Evolutionary conservation across 2,888 invertebrate species (phyloP).

Genomic region (Ceramica pisi): DNA sequence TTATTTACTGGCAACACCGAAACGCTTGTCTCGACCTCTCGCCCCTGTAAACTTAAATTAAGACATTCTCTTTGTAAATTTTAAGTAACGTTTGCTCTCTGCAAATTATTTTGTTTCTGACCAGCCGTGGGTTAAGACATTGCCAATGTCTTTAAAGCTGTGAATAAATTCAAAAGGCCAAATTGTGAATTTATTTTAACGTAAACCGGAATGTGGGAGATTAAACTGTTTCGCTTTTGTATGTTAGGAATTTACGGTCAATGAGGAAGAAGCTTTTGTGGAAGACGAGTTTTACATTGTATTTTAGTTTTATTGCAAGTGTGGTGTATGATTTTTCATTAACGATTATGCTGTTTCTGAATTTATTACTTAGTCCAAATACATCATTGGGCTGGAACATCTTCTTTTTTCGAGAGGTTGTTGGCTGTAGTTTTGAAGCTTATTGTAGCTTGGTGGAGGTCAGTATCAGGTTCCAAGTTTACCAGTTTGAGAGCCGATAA

Average conservation of each 20-base stretch:
- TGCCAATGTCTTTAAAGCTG: constrained; percentile 57
- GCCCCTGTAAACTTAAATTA: constrained; percentile 62
- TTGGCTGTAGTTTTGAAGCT: no score
- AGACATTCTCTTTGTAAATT: constrained; percentile 65
- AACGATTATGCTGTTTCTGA: not conserved
- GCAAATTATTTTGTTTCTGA: constrained; percentile 60
- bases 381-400: no score
- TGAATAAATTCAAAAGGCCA: constrained; percentile 48
- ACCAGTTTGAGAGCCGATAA: not conserved
- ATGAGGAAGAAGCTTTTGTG: constrained; percentile 10
- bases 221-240: constrained; percentile 58
- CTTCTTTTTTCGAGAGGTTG: no score
- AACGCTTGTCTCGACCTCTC: constrained; percentile 36
- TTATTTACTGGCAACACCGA: constrained; percentile 44
- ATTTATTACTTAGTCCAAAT: not conserved
- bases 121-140: constrained; percentile 50
- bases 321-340: not conserved
- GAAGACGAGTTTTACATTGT: constrained; percentile 6
- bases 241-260: constrained; percentile 57
- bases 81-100: constrained; percentile 52
- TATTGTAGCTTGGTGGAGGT: no score
- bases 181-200: constrained; percentile 55
- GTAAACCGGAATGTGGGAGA: constrained; percentile 46
- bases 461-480: no score
- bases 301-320: not conserved